These are phyloP conservation scores for Ernsta delagoae DNA, from an alignment of 2,888 invertebrate species.

Conservation along the genomic window DNA sequence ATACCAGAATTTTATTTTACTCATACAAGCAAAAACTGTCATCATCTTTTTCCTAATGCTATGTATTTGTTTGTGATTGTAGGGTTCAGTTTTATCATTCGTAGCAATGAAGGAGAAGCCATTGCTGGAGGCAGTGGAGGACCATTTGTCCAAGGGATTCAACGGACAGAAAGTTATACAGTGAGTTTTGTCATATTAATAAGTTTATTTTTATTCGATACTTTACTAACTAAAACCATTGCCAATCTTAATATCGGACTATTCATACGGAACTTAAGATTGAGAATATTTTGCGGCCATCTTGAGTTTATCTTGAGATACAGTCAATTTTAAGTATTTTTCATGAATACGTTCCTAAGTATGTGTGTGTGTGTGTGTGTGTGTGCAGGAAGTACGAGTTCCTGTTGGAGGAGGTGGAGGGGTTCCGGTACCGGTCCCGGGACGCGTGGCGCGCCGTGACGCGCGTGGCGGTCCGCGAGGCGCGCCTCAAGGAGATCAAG, in stretches of 20 bases:
- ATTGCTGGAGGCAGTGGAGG: slow-evolving; percentile 90
- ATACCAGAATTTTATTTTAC: too few species aligned
- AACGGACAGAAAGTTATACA: slow-evolving; percentile 86
- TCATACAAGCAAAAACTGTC: too few species aligned
- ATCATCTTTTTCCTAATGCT: too few species aligned
- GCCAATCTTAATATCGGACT: too few species aligned
- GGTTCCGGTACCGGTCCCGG: slow-evolving; percentile 96
- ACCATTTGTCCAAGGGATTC: slow-evolving; percentile 88
- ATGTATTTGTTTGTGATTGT: slow-evolving; percentile 44
- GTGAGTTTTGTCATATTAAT: slow-evolving; percentile 66
- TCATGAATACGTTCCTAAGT: too few species aligned
- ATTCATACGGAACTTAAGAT: too few species aligned
- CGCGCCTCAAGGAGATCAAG: slow-evolving; percentile 97
- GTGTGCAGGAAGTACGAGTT: slow-evolving; percentile 93
- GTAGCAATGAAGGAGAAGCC: slow-evolving; percentile 92
- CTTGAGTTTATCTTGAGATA: too few species aligned
- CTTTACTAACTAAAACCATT: too few species aligned
- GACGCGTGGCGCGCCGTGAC: slow-evolving; percentile 99
- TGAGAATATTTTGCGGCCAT: too few species aligned
- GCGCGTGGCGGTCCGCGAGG: slow-evolving; percentile 96
- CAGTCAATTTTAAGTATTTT: too few species aligned
- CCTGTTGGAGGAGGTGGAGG: slow-evolving; percentile 97
- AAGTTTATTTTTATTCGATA: background rate
- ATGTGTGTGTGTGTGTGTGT: background rate
- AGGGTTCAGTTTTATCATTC: slow-evolving; percentile 95